Percentiles rank a stretch among this genome's conserved stretches.
phyloP scores from a whole-genome alignment of 2,113 vertebrate species.

The Delphinapterus leucas region DNA sequence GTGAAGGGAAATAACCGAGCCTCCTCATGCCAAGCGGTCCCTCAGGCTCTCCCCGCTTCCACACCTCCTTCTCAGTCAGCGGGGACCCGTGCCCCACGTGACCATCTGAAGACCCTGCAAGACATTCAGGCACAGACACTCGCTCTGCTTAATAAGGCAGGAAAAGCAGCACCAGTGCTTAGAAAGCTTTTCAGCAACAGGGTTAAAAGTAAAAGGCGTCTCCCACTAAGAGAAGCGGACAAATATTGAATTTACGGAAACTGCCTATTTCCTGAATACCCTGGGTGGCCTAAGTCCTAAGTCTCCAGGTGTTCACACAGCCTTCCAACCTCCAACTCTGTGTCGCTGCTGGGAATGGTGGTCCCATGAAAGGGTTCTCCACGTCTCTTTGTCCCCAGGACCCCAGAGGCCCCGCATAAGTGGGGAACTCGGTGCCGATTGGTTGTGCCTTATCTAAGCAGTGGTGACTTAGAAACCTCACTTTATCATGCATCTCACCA shows the following conservation, averaged over 20 bases:
- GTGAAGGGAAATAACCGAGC: neutral
- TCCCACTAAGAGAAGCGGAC: neutral
- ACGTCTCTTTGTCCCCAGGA: neutral
- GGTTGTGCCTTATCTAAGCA: neutral
- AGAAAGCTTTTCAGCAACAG: neutral
- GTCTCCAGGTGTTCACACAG: no score
- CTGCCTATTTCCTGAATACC: neutral
- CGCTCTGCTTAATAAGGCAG: rapidly evolving
- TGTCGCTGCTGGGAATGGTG: rapidly evolving
- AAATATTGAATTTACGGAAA: neutral
- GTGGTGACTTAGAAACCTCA: neutral
- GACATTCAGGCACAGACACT: rapidly evolving
- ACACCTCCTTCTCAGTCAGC: neutral
- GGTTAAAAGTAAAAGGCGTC: neutral
- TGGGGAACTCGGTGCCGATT: rapidly evolving
- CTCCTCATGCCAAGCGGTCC: rapidly evolving
- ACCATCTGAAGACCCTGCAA: rapidly evolving
- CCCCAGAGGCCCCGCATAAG: neutral
- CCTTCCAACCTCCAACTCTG: neutral
- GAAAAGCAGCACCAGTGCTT: neutral
- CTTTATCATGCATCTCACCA: neutral
- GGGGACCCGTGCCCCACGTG: rapidly evolving
- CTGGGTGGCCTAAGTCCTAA: neutral
- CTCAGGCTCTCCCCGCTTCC: neutral
- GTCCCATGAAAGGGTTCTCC: rapidly evolving